Evolutionary conservation across 2,888 invertebrate species (phyloP).

Genomic region (Brassicogethes aeneus): DNA sequence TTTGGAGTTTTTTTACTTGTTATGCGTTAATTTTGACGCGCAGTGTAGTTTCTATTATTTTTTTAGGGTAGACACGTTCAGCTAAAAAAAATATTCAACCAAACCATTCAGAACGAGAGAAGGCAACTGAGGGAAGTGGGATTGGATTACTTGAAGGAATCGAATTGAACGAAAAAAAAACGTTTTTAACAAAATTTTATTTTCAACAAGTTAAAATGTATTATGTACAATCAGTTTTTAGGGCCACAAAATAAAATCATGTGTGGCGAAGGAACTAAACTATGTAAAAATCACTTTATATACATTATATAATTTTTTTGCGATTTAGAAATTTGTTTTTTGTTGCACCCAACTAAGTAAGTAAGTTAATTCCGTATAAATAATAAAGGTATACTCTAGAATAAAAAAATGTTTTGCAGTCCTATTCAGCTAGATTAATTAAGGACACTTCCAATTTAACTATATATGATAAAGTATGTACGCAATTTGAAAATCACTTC

Average conservation of each 20-base stretch:
- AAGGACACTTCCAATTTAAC: no score
- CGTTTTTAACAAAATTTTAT: constrained; percentile 12
- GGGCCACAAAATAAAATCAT: constrained; percentile 1
- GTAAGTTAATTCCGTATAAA: background rate
- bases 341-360: no score
- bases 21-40: no score
- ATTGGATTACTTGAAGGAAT: constrained; percentile 22
- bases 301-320: background rate
- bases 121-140: constrained; percentile 23
- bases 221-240: constrained; percentile 6
- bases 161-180: constrained; percentile 11
- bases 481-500: no score
- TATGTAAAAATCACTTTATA: constrained; percentile 1
- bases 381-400: background rate
- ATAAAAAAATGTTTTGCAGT: no score
- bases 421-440: no score
- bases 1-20: no score
- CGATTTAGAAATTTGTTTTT: background rate
- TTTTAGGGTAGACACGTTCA: background rate
- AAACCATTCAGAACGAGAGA: constrained; percentile 22
- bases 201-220: constrained; percentile 8
- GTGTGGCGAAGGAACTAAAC: background rate
- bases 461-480: no score
- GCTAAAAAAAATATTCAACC: background rate
- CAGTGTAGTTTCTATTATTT: no score